Conservation (phyloP, 2,888 invertebrate species). For the Germaria angustata region DNA sequence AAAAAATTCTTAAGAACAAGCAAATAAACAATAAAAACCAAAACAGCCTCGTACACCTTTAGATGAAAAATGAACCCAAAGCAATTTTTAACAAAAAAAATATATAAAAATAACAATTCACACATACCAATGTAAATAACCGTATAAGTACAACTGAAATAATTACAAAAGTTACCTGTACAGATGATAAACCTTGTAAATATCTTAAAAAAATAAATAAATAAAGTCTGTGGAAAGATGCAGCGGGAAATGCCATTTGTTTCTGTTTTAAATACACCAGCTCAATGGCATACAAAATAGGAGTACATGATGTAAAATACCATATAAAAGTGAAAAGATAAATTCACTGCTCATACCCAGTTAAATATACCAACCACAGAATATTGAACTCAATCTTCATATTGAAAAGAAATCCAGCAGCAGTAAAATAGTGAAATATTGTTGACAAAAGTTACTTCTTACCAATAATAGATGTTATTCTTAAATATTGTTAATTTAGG, state of each 20-base stretch:
- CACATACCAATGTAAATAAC: too few species aligned
- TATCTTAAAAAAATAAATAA: not conserved
- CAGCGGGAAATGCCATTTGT: not conserved
- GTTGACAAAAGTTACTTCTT: not conserved
- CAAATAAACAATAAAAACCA: slow-evolving; percentile 3
- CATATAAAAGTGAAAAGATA: not conserved
- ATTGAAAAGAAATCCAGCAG: not conserved
- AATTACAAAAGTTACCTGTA: not conserved
- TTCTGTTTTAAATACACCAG: not conserved
- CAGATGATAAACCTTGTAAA: not conserved
- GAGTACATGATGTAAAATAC: not conserved
- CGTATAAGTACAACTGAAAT: too few species aligned
- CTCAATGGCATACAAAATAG: too few species aligned
- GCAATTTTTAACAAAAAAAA: too few species aligned
- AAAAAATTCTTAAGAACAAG: not conserved
- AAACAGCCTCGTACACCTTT: not conserved
- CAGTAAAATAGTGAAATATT: not conserved
- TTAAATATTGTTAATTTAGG: too few species aligned
- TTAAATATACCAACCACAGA: slow-evolving; percentile 21
- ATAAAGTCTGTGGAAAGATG: not conserved
- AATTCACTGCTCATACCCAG: not conserved
- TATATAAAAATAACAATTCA: too few species aligned
- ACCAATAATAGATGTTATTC: too few species aligned
- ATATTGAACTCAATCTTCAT: not conserved
- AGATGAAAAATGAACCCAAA: too few species aligned